These are phyloP conservation scores for Ormyrus pomaceus DNA, from an alignment of 2,888 invertebrate species.

Conservation along the genomic window DNA sequence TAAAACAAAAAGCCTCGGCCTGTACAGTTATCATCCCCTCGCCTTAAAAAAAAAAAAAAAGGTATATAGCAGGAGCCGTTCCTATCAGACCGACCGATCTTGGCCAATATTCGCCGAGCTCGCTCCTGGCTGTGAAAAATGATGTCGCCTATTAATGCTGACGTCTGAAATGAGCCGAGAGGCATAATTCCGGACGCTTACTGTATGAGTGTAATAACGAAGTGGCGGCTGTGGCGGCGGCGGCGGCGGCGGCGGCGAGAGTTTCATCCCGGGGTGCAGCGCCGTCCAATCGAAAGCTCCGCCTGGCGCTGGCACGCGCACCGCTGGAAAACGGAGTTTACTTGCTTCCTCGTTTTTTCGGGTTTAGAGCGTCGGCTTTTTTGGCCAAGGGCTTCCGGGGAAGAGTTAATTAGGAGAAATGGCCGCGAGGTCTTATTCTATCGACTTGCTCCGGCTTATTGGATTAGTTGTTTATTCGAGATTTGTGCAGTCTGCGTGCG, in stretches of 20 bases:
- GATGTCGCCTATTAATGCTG: conserved; percentile 24
- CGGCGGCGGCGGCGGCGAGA: not conserved
- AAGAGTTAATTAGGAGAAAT: conserved; percentile 1
- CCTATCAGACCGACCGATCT: not conserved
- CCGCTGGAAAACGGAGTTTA: not conserved
- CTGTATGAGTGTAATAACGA: conserved; percentile 12
- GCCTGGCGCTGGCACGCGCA: not conserved
- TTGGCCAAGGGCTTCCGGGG: not conserved
- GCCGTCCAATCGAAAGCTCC: not conserved
- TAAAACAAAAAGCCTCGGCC: no score
- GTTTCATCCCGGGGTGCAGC: not conserved
- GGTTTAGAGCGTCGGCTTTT: not conserved
- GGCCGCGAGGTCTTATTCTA: no score
- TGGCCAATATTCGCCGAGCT: not conserved
- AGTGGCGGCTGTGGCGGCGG: not conserved
- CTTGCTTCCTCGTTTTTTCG: not conserved
- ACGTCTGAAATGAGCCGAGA: conserved; percentile 26
- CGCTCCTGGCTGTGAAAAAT: conserved; percentile 10
- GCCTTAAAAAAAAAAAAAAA: no score
- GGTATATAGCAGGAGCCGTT: not conserved
- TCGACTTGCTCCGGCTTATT: no score
- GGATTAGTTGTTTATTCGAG: no score
- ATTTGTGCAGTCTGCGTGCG: no score
- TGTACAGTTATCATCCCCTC: no score
- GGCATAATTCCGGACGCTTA: conserved; percentile 21